Percentiles rank a stretch among this genome's conserved stretches.
Evolutionary conservation across 2,113 vertebrate species (phyloP).

Genomic region (Micronisus gabar): DNA sequence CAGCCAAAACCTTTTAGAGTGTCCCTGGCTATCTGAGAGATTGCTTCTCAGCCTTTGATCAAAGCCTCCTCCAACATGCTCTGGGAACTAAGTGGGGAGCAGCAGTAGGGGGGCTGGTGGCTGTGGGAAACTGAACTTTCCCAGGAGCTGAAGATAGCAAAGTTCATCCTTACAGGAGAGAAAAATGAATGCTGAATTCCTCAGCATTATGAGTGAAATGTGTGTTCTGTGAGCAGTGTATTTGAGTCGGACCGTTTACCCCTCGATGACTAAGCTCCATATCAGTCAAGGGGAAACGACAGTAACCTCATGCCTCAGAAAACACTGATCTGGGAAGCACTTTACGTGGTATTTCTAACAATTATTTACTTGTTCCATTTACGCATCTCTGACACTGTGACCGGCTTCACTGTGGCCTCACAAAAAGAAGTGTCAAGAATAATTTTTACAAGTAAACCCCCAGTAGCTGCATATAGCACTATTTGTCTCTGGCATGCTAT

Average conservation of each 20-base stretch:
- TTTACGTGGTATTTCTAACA: not conserved
- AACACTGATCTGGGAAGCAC: not conserved
- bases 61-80: not conserved
- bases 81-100: conserved; percentile 1
- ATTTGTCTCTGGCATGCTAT: not conserved
- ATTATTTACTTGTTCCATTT: not conserved
- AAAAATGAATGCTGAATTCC: not conserved
- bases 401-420: not conserved
- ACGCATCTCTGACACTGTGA: not conserved
- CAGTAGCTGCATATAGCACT: not conserved
- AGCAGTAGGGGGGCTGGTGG: not conserved
- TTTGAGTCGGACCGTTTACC: not conserved
- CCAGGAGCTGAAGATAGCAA: not conserved
- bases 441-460: not conserved
- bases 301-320: not conserved
- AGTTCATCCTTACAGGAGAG: conserved; percentile 3
- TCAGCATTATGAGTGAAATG: not conserved
- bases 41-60: conserved; percentile 26
- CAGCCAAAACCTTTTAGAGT: conserved; percentile 6
- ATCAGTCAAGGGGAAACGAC: not conserved
- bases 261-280: not conserved
- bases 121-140: conserved; percentile 56
- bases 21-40: not conserved
- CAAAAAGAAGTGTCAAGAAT: not conserved
- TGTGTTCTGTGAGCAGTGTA: not conserved